Conservation (phyloP, 2,797 vertebrate species). For the Odontamblyopus rebecca region DNA sequence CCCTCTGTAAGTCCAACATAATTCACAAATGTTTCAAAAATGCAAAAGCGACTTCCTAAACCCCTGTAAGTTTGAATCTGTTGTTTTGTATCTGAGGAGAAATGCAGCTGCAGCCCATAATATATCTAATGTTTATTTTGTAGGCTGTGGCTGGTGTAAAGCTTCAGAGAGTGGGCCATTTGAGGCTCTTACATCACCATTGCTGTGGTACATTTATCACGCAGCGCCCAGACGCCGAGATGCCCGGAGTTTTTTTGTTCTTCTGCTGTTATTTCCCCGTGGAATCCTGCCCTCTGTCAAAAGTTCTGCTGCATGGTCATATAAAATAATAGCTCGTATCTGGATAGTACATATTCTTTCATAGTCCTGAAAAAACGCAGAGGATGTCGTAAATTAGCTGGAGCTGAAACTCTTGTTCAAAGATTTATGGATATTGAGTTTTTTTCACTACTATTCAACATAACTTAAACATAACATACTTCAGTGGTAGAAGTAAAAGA, state of each 20-base stretch:
- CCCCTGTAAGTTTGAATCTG: constrained; percentile 20
- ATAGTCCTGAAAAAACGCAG: neutral
- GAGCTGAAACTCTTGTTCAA: neutral
- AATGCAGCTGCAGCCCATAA: constrained; percentile 14
- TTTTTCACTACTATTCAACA: too few relatives aligned
- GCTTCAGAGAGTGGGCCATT: constrained; percentile 32
- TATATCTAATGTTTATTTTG: constrained; percentile 39
- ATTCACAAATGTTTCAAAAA: constrained; percentile 1
- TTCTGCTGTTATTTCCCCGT: constrained; percentile 3
- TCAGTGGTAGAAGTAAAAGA: too few relatives aligned
- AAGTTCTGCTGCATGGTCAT: neutral
- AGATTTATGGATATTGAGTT: too few relatives aligned
- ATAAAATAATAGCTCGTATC: neutral
- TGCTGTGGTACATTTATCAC: constrained; percentile 18
- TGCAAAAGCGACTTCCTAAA: constrained; percentile 8
- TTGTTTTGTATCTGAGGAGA: constrained; percentile 15
- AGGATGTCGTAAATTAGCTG: neutral
- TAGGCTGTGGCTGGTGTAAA: constrained; percentile 30
- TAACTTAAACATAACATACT: too few relatives aligned
- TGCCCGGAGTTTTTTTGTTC: neutral
- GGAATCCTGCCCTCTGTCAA: neutral
- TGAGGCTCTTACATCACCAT: constrained; percentile 29
- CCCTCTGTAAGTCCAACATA: neutral
- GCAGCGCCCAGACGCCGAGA: constrained; percentile 11
- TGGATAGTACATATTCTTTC: neutral